phyloP scores from a whole-genome alignment of 2,797 vertebrate genomes.

The Leptatherina wallacei region DNA sequence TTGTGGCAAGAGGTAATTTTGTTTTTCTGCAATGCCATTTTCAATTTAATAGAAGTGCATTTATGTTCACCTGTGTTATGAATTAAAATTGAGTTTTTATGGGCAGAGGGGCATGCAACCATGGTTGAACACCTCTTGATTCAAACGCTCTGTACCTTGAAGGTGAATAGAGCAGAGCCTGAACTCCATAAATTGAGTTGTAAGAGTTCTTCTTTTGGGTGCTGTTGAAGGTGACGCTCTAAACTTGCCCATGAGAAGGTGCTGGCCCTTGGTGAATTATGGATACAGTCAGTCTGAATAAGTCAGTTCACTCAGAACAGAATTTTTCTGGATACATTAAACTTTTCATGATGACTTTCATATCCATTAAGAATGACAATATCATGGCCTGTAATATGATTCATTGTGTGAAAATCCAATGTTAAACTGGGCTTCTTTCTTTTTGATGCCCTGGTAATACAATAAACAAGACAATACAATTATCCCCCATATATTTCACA shows the following conservation, averaged over 20 bases:
- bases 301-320: conserved; percentile 54
- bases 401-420: conserved; percentile 48
- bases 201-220: conserved; percentile 62
- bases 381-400: conserved; percentile 46
- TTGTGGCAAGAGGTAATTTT: conserved; percentile 73
- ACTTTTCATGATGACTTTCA: conserved; percentile 51
- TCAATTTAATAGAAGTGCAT: conserved; percentile 77
- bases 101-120: conserved; percentile 57
- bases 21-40: conserved; percentile 66
- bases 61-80: conserved; percentile 72
- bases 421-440: conserved; percentile 32
- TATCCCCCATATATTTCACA: conserved; percentile 42
- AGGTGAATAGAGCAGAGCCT: conserved; percentile 70
- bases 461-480: conserved; percentile 57
- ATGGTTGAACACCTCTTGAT: conserved; percentile 75
- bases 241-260: conserved; percentile 65
- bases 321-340: conserved; percentile 57
- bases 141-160: conserved; percentile 76
- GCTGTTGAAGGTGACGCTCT: conserved; percentile 62
- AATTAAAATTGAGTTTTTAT: conserved; percentile 77
- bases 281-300: conserved; percentile 46
- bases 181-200: conserved; percentile 75
- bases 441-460: conserved; percentile 29
- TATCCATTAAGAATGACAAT: conserved; percentile 55
- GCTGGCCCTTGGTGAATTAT: conserved; percentile 65